phyloP scores from a whole-genome alignment of 2,888 invertebrate genomes.

The Pogonocherus hispidulus region DNA sequence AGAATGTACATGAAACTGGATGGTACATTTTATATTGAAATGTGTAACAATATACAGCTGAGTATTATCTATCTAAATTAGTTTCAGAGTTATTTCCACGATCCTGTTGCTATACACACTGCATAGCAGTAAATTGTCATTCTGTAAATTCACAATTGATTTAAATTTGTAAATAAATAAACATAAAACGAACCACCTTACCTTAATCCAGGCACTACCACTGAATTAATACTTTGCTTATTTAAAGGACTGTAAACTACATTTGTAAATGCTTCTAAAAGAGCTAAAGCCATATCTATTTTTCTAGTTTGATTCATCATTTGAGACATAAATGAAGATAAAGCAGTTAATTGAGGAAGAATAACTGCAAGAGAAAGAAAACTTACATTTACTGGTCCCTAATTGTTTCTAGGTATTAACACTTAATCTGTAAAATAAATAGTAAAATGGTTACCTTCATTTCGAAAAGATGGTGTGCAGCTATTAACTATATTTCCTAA shows the following conservation, averaged over 20 bases:
- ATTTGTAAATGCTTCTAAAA: conserved; percentile 77
- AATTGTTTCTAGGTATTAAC: no score
- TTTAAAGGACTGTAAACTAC: conserved; percentile 71
- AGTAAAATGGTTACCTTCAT: conserved; percentile 74
- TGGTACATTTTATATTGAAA: no score
- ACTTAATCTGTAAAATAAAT: no score
- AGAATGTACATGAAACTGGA: no score
- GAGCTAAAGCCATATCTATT: conserved; percentile 73
- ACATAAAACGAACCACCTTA: conserved; percentile 49
- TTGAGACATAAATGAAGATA: conserved; percentile 73
- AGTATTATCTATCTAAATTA: no score
- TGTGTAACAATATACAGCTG: no score
- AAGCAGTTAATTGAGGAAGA: conserved; percentile 73
- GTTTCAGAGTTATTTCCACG: no score
- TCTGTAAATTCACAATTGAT: no score
- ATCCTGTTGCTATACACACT: no score
- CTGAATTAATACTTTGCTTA: conserved; percentile 68
- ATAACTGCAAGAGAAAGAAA: conserved; percentile 70
- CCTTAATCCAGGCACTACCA: conserved; percentile 71
- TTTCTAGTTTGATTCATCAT: conserved; percentile 71
- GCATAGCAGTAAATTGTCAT: no score
- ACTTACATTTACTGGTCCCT: no score
- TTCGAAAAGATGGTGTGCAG: conserved; percentile 73
- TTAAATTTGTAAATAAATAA: conserved; percentile 15
- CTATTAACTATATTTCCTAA: conserved; percentile 75